A percentile compares a stretch with the other conserved stretches of the same genome.
phyloP scores from a whole-genome alignment of 2,797 vertebrate species.

The Sebastiscus tertius region DNA sequence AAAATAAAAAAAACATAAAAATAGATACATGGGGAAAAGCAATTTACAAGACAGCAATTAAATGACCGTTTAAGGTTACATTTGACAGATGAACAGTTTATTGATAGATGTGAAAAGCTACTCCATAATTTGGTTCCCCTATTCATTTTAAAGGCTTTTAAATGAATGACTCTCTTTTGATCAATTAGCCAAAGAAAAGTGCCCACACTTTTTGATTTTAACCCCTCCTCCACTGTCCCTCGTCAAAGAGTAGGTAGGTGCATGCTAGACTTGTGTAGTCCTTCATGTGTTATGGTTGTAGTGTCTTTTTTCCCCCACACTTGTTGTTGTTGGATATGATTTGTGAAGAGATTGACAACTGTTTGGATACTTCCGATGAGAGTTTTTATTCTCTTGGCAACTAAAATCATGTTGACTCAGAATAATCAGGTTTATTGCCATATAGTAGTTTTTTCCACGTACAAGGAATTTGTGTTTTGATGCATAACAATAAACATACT shows the following conservation, averaged over 20 bases:
- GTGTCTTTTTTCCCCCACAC: too few relatives aligned
- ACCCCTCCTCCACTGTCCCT: too few relatives aligned
- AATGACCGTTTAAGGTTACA: too few relatives aligned
- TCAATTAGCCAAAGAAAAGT: not conserved
- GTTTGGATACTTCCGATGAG: not conserved
- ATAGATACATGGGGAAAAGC: too few relatives aligned
- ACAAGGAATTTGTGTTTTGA: not conserved
- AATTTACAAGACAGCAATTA: too few relatives aligned
- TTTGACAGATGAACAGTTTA: too few relatives aligned
- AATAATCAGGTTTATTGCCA: not conserved
- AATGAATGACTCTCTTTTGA: not conserved
- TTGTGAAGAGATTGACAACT: not conserved
- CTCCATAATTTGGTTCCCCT: too few relatives aligned
- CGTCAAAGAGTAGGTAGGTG: not conserved
- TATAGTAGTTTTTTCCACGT: not conserved
- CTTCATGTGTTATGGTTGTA: not conserved
- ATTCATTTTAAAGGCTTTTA: not conserved
- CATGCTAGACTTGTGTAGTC: not conserved
- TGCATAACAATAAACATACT: not conserved
- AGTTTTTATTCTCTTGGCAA: not conserved
- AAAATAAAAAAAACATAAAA: too few relatives aligned
- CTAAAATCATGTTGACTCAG: not conserved
- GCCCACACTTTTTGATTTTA: too few relatives aligned
- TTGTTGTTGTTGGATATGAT: not conserved
- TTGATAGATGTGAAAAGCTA: too few relatives aligned